These are phyloP conservation scores for Pteronotus mesoamericanus DNA, from an alignment of 2,797 vertebrate genomes.

Conservation along the genomic window DNA sequence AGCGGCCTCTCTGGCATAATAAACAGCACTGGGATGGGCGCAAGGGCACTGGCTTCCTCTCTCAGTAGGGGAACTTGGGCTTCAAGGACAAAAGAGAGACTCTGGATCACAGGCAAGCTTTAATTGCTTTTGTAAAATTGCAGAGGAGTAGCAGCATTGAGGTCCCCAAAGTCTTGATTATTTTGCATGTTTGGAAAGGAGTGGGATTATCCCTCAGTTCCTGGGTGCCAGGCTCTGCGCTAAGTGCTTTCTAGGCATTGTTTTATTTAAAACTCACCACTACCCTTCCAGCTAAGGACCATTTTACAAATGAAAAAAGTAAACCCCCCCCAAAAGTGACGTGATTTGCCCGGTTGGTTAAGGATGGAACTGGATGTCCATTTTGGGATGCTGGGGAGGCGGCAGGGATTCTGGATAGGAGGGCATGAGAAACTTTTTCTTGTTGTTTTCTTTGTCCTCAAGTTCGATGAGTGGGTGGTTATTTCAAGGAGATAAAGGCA, in stretches of 20 bases:
- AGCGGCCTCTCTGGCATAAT: conserved; percentile 74
- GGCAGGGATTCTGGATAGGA: not conserved
- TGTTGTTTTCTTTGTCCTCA: not conserved
- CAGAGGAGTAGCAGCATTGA: not conserved
- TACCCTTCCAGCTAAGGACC: not conserved
- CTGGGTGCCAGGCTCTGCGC: not conserved
- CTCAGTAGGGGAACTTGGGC: conserved; percentile 52
- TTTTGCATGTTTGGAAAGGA: not conserved
- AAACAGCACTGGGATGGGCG: conserved; percentile 67
- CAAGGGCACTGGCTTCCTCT: conserved; percentile 58
- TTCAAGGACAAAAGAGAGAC: conserved; percentile 65
- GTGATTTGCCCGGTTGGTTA: not conserved
- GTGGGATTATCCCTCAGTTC: not conserved
- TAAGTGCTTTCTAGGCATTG: not conserved
- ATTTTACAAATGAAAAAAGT: not conserved
- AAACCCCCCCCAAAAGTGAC: not conserved
- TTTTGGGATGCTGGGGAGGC: not conserved
- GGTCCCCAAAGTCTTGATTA: not conserved
- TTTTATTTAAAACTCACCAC: not conserved
- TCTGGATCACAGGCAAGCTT: accelerated
- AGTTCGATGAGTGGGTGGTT: not conserved
- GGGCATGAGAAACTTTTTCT: not conserved
- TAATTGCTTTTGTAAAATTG: conserved; percentile 24
- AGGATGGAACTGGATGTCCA: not conserved
- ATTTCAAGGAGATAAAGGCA: not conserved